Evolutionary conservation across 2,113 vertebrate species (phyloP), one percentile per base, ranked within the genome.

Genomic region (Craseonycteris thonglongyai): DNA sequence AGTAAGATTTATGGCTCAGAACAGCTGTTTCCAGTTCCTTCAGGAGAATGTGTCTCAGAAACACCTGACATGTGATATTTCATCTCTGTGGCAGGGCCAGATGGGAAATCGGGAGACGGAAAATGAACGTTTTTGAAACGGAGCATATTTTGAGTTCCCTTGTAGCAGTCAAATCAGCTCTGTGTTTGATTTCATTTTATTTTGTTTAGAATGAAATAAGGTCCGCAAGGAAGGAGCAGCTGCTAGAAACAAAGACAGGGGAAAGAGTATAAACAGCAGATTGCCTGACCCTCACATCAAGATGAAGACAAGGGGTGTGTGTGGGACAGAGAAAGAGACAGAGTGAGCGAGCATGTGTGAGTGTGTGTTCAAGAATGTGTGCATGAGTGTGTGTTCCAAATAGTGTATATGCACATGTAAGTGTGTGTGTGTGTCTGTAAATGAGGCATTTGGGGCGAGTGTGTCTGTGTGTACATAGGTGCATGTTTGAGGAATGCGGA

Each of bases 31-130:
- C 72, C 61, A 88, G 91, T 58, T 91, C 80, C 89, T 95, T 81
- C 4, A 5, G 94, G 96, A 86, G 87, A 95, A 66, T 72, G 65
- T 80, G 45, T 93, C 90, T 94, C 83, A 87, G 59, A 95, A 92
- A 95, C 92, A 97, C 97, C 95, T 94, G 96, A 90, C 93, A 89
- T 1, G 5, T 80, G 90, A 68, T 95, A 96, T 84, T 96, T 97
- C 93, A 87, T 85, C 93, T 81, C 83, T 7, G 40, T 54, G 90
- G 76, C 95, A 94, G 84, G 80, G 65, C 87, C 90, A 97, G 96
- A 92, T 78, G 92, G 96, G 95, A 94, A 95, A 94, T 94, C 66
- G 68, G 68, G 93, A 97, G 96, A 90, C 0, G 33, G 91, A 93
- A 97, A 97, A 94, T 6, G 51, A 95, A 94, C 0, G 7, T 93